phyloP scores from a whole-genome alignment of 2,797 vertebrate species.

The Aldrovandia affinis region DNA sequence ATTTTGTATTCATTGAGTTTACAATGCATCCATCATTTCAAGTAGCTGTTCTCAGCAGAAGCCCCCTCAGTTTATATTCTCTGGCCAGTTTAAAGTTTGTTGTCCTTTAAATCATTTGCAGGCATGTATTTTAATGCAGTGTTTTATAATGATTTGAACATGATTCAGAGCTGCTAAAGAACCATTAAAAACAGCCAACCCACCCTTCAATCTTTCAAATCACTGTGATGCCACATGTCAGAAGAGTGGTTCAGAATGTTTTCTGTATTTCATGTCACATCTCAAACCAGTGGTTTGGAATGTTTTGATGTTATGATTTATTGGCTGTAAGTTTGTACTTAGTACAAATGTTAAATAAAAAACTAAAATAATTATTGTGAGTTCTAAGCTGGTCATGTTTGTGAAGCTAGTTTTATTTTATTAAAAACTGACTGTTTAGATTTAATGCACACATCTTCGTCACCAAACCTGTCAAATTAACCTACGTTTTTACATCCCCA shows the following conservation, averaged over 20 bases:
- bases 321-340: conserved; percentile 98
- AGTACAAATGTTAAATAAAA: conserved; percentile 99
- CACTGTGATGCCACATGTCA: background rate
- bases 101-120: conserved; percentile 45
- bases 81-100: conserved; percentile 63
- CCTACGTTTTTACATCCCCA: too few relatives aligned
- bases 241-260: conserved; percentile 4
- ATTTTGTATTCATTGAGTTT: conserved; percentile 86
- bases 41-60: conserved; percentile 45
- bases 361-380: conserved; percentile 61
- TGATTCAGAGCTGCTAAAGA: conserved; percentile 84
- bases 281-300: conserved; percentile 76
- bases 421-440: background rate
- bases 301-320: conserved; percentile 87
- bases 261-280: conserved; percentile 74
- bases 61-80: conserved; percentile 52
- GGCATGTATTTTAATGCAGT: conserved; percentile 68
- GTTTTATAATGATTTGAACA: conserved; percentile 78
- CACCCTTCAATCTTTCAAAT: conserved; percentile 71
- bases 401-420: background rate
- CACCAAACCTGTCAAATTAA: background rate
- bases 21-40: conserved; percentile 51
- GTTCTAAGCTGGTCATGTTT: background rate
- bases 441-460: background rate
- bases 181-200: conserved; percentile 69